Evolutionary conservation across 2,113 vertebrate genomes (phyloP).

Genomic region (Eubucco bourcierii): DNA sequence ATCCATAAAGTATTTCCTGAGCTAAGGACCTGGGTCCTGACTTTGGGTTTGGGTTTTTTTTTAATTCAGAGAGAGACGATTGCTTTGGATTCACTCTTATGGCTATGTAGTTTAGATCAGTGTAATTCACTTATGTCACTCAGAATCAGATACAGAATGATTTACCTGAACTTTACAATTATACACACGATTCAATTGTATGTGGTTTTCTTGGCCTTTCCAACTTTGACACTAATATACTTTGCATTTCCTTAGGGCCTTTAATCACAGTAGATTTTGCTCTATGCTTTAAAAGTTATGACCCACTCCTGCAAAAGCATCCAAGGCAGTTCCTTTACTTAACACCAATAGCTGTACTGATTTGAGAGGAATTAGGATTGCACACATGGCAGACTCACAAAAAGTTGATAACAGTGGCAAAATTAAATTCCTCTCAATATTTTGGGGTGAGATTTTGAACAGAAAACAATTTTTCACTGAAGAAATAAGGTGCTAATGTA

Average conservation of each 20-base stretch:
- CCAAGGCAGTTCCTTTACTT: not conserved
- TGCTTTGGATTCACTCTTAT: not conserved
- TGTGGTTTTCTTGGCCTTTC: constrained; percentile 52
- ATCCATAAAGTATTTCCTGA: not conserved
- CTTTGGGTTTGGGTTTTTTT: not conserved
- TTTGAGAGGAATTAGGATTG: not conserved
- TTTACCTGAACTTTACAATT: constrained; percentile 60
- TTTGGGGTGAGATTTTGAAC: not conserved
- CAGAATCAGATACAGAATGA: constrained; percentile 25
- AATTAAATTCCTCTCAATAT: not conserved
- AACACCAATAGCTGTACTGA: not conserved
- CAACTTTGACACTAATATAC: constrained; percentile 52
- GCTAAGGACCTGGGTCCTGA: not conserved
- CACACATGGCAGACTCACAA: not conserved
- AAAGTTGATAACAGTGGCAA: not conserved
- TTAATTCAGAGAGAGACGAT: not conserved
- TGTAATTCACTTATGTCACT: constrained; percentile 47
- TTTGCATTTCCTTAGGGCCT: constrained; percentile 45
- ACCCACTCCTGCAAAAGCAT: not conserved
- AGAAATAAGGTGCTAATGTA: not conserved
- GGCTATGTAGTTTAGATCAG: constrained; percentile 12
- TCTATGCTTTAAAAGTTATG: constrained; percentile 41
- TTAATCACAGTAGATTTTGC: constrained; percentile 9
- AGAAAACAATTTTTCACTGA: not conserved
- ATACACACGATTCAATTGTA: constrained; percentile 27